These are phyloP conservation scores for Podilymbus podiceps DNA, from an alignment of 2,113 vertebrate species.

Conservation along the genomic window DNA sequence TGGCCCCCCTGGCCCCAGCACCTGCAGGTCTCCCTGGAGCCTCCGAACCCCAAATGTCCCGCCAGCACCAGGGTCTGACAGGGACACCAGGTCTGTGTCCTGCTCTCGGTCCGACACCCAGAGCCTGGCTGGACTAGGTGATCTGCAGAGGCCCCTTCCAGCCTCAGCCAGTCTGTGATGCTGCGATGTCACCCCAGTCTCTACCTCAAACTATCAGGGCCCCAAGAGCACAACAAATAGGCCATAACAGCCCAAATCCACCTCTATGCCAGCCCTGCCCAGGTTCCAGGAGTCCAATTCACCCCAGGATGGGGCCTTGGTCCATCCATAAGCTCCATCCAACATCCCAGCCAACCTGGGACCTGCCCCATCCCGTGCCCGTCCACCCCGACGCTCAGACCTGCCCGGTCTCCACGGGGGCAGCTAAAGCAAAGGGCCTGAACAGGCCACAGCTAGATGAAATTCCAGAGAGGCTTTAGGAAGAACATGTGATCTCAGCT, in stretches of 20 bases:
- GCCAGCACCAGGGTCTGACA: neutral
- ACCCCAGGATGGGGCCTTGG: rapidly evolving
- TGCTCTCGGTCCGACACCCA: neutral
- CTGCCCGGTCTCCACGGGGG: neutral
- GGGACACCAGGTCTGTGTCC: neutral
- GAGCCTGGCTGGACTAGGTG: neutral
- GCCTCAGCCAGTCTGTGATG: neutral
- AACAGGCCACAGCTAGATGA: neutral
- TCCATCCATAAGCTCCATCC: neutral
- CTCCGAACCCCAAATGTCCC: rapidly evolving
- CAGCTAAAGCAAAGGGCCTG: neutral
- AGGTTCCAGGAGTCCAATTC: too few species aligned
- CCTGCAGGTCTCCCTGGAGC: neutral
- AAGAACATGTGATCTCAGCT: neutral
- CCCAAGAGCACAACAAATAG: rapidly evolving
- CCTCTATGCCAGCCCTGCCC: rapidly evolving
- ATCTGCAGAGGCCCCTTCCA: neutral
- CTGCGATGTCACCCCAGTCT: neutral
- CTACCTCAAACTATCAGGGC: neutral
- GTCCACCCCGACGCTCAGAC: neutral
- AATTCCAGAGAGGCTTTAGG: neutral
- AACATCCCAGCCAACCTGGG: rapidly evolving
- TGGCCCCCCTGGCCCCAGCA: rapidly evolving
- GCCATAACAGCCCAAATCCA: neutral
- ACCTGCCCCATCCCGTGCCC: neutral